Percentiles rank a stretch among this genome's conserved stretches.
Evolutionary conservation across 1,140 invertebrate species (phyloP).

Genomic region (Drosophila kikkawai): DNA sequence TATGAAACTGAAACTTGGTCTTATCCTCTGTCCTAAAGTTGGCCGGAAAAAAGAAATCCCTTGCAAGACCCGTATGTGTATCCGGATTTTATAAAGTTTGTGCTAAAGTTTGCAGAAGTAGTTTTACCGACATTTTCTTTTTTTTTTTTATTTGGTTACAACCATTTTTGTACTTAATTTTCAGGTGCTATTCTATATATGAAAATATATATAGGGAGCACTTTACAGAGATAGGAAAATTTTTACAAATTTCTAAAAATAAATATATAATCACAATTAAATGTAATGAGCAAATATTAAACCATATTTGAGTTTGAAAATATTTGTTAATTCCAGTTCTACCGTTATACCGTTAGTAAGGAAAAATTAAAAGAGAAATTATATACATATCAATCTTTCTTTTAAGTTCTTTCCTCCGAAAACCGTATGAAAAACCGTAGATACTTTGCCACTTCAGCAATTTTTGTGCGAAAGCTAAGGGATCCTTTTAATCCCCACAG

Average conservation of each 20-base stretch:
- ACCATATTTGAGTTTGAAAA: neutral
- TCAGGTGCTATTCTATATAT: neutral
- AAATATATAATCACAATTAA: neutral
- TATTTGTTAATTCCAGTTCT: too few species aligned
- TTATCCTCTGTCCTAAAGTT: conserved; percentile 5
- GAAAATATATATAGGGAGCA: neutral
- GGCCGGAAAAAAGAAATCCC: neutral
- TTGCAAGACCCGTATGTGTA: neutral
- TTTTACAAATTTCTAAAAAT: neutral
- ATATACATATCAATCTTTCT: too few species aligned
- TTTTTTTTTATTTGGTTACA: neutral
- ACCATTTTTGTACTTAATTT: neutral
- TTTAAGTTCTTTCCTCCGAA: too few species aligned
- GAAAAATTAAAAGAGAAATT: neutral
- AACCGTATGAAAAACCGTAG: neutral
- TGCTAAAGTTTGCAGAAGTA: neutral
- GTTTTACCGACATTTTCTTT: neutral
- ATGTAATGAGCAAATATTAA: neutral
- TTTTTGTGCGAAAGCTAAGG: conserved; percentile 4
- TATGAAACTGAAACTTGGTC: conserved; percentile 13
- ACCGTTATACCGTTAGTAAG: neutral
- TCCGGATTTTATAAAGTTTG: conserved; percentile 8
- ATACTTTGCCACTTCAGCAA: neutral
- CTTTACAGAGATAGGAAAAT: neutral
- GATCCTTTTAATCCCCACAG: neutral